Base-by-base conservation (phyloP, 2,888 invertebrate species). In the Dryococelus australis region DNA sequence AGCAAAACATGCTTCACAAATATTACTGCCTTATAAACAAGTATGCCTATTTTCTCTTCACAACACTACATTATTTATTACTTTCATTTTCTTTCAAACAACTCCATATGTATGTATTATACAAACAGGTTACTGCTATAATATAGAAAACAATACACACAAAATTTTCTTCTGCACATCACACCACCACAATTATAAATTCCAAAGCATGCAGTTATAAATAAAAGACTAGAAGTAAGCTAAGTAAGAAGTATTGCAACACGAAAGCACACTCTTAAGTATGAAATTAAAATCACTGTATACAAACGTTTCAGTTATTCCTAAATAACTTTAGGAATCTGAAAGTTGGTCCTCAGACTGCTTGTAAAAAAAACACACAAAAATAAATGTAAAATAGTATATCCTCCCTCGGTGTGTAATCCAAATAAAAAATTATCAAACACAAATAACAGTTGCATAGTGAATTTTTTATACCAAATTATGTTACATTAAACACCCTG, bases 261-360 rank as follows among this genome's bases (percentile, higher is more conserved):
- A 78, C n/a, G n/a, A 26, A 28, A 53, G 53, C 9, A 84, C 35
- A 65, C 65, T 43, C 24, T 28, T 85, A 65, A 78, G 12, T 43
- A 83, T 47, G 35, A 86, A 87, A 53, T 86, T 35, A 86, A 53
- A 26, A n/a, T 24, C 51, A 78, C 35, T 35, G 65, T 83, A 78
- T 27, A 65, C 65, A 65, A 65, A 65, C 65, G 65, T 65, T 65
- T 65, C 65, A 65, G 20, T 65, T 4, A 65, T 65, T 65, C 65
- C 65, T 65, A 65, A 65, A 65, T n/a, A 84, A 86, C 83, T 47
- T 86, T 79, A 84, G 53, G 84, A 85, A 83, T 78, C 47, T 43
- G 85, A 86, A 47, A 92, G 92, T 91, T 91, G 92, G 91, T 91
- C 91, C 92, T 91, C 91, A 90, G 91, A 92, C 91, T 92, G 92